These are phyloP conservation scores for Geotrypetes seraphini DNA, from an alignment of 2,797 vertebrate genomes.

Conservation along the genomic window DNA sequence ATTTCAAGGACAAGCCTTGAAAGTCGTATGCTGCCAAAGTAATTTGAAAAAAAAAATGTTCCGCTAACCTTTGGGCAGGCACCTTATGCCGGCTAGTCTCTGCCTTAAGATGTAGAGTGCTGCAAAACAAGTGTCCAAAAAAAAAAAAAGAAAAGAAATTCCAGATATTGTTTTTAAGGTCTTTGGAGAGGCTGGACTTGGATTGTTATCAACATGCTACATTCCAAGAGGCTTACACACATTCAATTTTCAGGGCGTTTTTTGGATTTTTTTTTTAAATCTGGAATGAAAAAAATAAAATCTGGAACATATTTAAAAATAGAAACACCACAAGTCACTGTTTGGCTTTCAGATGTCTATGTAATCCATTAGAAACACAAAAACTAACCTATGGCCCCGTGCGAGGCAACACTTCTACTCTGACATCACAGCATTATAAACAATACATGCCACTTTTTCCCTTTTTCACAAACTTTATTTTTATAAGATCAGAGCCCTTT, in stretches of 20 bases:
- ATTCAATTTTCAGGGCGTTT: conserved; percentile 57
- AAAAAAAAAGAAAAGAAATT: conserved; percentile 87
- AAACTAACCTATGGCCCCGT: conserved; percentile 30
- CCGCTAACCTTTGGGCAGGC: conserved; percentile 95
- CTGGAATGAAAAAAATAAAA: conserved; percentile 55
- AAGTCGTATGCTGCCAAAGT: conserved; percentile 65
- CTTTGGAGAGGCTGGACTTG: conserved; percentile 65
- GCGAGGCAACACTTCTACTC: conserved; percentile 45
- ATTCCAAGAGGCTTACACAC: conserved; percentile 60
- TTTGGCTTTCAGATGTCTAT: conserved; percentile 26
- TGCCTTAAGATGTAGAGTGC: conserved; percentile 95
- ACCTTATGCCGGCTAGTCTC: conserved; percentile 95
- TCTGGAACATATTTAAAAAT: conserved; percentile 59
- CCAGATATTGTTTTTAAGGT: conserved; percentile 50
- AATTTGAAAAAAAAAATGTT: conserved; percentile 86
- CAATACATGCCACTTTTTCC: too few relatives aligned
- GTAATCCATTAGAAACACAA: conserved; percentile 34
- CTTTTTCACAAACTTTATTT: too few relatives aligned
- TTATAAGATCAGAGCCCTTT: too few relatives aligned
- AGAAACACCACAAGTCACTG: conserved; percentile 46
- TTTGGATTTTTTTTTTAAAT: too few relatives aligned
- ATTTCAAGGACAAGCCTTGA: too few relatives aligned
- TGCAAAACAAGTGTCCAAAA: conserved; percentile 94
- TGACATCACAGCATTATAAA: too few relatives aligned
- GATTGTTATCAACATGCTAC: conserved; percentile 69